Evolutionary conservation across 2,888 invertebrate genomes (phyloP).

Genomic region (Stenolophus ochropezus): DNA sequence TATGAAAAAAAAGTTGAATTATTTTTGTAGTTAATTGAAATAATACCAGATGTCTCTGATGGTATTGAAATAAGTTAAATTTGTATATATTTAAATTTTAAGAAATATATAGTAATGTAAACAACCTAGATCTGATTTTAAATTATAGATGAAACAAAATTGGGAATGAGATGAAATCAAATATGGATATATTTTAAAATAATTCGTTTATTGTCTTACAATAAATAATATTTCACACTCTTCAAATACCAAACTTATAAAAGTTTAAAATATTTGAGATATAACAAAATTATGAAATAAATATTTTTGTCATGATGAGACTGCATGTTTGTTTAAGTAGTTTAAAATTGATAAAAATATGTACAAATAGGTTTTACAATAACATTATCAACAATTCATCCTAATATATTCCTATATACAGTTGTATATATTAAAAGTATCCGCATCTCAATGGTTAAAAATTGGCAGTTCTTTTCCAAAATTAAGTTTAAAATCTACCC

Average conservation of each 20-base stretch:
- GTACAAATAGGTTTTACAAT: conserved; percentile 33
- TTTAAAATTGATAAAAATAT: conserved; percentile 35
- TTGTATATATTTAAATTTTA: too few relatives aligned
- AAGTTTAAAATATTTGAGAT: conserved; percentile 6
- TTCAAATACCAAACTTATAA: conserved; percentile 1
- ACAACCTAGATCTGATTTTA: too few relatives aligned
- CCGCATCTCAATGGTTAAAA: conserved; percentile 17
- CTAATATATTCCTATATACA: conserved; percentile 31
- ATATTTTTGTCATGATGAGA: conserved; percentile 41
- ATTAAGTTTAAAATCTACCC: conserved; percentile 33
- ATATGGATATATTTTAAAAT: conserved; percentile 24
- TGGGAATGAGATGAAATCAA: background rate
- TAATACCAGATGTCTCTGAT: too few relatives aligned
- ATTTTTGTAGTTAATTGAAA: too few relatives aligned
- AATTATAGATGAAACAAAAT: too few relatives aligned
- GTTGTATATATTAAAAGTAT: conserved; percentile 23
- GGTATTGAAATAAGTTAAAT: too few relatives aligned
- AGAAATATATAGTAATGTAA: too few relatives aligned
- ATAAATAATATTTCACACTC: conserved; percentile 34
- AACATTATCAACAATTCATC: conserved; percentile 37
- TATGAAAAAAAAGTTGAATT: too few relatives aligned
- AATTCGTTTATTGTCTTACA: conserved; percentile 46
- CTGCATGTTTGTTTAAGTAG: conserved; percentile 35
- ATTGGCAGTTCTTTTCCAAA: conserved; percentile 34
- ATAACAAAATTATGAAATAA: conserved; percentile 29